Evolutionary conservation across 1,140 invertebrate species (phyloP).

Genomic region (Ips nitidus): DNA sequence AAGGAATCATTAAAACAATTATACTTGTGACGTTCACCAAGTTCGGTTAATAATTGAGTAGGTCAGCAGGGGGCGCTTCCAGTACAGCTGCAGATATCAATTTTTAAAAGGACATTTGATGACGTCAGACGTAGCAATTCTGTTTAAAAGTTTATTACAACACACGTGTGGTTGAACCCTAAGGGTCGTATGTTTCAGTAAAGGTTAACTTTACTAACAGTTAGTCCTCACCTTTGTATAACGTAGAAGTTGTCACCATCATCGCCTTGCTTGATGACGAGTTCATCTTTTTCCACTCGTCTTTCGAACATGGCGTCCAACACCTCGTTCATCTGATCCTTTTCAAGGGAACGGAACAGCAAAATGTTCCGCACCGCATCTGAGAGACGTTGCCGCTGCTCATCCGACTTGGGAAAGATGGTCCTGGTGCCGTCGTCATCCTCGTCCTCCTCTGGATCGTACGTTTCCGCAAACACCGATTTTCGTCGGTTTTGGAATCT

Average conservation of each 20-base stretch:
- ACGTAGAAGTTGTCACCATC: conserved; percentile 99
- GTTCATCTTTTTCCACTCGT: conserved; percentile 79
- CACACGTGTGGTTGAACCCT: not conserved
- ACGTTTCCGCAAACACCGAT: conserved; percentile 93
- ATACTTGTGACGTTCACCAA: no score
- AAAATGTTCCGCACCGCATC: conserved; percentile 92
- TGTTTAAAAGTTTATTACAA: no score
- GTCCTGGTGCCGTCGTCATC: conserved; percentile 81
- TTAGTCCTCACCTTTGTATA: conserved; percentile 75
- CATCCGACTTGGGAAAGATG: conserved; percentile 89
- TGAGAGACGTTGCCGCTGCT: conserved; percentile 81
- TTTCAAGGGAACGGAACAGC: conserved; percentile 89
- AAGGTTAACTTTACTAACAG: conserved; percentile 8
- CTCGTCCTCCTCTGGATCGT: conserved; percentile 89
- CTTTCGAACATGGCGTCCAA: conserved; percentile 98
- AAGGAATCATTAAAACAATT: no score
- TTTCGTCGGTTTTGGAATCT: conserved; percentile 80
- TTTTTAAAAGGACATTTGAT: no score
- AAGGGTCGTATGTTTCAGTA: not conserved
- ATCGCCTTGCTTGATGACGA: conserved; percentile 93
- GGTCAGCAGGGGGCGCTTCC: no score
- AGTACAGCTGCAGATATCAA: no score
- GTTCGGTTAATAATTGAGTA: no score
- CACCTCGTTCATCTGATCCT: conserved; percentile 81
- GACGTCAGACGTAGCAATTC: no score